These are phyloP conservation scores for Parazoanthus atlanticus DNA, from an alignment of 92 coral and sea anemone species.

Conservation along the genomic window DNA sequence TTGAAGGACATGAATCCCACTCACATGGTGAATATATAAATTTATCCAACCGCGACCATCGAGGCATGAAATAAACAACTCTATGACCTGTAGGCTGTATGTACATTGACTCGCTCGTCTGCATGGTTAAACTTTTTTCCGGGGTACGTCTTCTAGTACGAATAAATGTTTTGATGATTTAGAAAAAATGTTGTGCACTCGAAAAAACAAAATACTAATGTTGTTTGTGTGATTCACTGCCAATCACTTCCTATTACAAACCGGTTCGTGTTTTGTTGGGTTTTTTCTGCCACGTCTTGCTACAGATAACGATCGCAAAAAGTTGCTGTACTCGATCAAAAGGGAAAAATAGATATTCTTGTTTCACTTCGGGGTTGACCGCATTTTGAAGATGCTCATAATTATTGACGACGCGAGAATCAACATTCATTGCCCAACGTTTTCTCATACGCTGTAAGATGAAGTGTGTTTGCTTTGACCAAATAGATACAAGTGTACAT, in stretches of 20 bases:
- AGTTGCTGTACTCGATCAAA: background rate
- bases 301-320: constrained; percentile 8
- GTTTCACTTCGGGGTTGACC: constrained; percentile 12
- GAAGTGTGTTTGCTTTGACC: constrained; percentile 16
- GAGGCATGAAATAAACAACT: too few species aligned
- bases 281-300: background rate
- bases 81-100: too few species aligned
- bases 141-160: background rate
- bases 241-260: background rate
- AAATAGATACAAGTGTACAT: constrained; percentile 31
- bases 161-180: background rate
- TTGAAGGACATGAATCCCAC: too few species aligned
- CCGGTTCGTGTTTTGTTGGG: background rate
- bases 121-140: background rate
- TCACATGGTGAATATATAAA: background rate
- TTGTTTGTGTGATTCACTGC: background rate
- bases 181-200: background rate
- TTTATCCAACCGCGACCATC: background rate
- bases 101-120: background rate
- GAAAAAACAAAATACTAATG: background rate
- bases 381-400: constrained; percentile 17
- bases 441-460: constrained; percentile 1
- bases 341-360: background rate
- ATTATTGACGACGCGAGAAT: background rate
- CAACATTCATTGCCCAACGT: background rate